These are phyloP conservation scores for Agrochola circellaris DNA, from an alignment of 2,888 invertebrate species.

Conservation along the genomic window DNA sequence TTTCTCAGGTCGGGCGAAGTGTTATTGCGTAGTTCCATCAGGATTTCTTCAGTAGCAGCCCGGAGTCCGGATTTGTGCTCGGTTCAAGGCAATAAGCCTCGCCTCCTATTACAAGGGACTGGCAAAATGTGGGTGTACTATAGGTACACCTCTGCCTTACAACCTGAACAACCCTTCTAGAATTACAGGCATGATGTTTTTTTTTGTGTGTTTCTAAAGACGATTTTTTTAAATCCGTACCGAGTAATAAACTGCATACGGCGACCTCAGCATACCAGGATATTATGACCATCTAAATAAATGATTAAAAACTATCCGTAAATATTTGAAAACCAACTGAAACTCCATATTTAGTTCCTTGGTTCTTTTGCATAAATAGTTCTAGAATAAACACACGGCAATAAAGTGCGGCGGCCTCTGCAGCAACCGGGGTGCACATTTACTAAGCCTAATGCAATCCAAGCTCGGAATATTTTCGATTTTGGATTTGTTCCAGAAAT, in stretches of 20 bases:
- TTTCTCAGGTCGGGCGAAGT: too few relatives aligned
- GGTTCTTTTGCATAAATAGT: constrained; percentile 28
- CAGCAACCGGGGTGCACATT: constrained; percentile 1
- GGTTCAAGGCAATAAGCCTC: background rate
- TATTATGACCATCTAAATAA: background rate
- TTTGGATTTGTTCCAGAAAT: background rate
- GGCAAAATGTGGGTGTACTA: background rate
- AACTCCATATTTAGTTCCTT: background rate
- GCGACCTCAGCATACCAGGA: too few relatives aligned
- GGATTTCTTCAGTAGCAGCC: background rate
- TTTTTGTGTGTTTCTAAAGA: background rate
- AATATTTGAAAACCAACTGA: constrained; percentile 3
- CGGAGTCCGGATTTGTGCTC: background rate
- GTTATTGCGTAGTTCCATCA: too few relatives aligned
- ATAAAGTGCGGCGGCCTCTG: constrained; percentile 35
- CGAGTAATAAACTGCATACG: background rate
- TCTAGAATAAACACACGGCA: constrained; percentile 17
- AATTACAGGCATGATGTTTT: background rate
- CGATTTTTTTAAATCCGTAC: background rate
- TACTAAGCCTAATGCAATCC: background rate
- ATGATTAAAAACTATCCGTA: background rate
- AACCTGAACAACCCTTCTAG: too few relatives aligned
- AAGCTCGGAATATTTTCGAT: background rate
- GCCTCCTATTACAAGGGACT: background rate
- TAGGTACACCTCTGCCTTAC: background rate